phyloP scores from a whole-genome alignment of 2,797 vertebrate species.

The Triplophysa bombifrons region DNA sequence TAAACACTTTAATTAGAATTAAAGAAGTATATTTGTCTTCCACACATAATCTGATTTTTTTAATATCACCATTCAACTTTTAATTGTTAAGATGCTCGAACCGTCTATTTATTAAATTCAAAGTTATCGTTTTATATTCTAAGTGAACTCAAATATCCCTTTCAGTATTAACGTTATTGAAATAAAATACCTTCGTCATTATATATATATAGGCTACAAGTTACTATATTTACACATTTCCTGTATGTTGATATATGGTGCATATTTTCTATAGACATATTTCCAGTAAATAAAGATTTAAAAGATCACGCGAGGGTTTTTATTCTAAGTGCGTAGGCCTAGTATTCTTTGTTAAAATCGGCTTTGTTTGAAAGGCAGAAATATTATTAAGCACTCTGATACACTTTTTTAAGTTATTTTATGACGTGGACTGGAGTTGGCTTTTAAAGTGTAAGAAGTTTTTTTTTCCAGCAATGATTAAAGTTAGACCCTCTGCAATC shows the following conservation, averaged over 20 bases:
- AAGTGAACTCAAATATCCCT: constrained; percentile 53
- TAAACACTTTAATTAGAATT: constrained; percentile 76
- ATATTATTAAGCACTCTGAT: constrained; percentile 43
- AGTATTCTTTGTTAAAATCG: constrained; percentile 42
- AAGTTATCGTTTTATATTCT: constrained; percentile 44
- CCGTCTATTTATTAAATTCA: constrained; percentile 59
- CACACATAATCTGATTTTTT: constrained; percentile 66
- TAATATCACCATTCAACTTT: constrained; percentile 52
- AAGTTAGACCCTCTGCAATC: constrained; percentile 89
- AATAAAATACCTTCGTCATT: constrained; percentile 60
- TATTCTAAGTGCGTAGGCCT: constrained; percentile 32
- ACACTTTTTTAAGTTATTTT: constrained; percentile 45
- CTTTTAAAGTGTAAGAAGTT: constrained; percentile 63
- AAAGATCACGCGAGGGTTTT: constrained; percentile 45
- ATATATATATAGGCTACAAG: constrained; percentile 62
- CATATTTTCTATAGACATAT: constrained; percentile 64
- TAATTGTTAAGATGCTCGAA: constrained; percentile 26
- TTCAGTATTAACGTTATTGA: constrained; percentile 48
- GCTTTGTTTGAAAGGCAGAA: constrained; percentile 19
- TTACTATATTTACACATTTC: constrained; percentile 59
- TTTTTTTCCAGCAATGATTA: constrained; percentile 82
- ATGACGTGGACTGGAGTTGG: constrained; percentile 53
- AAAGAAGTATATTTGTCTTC: constrained; percentile 64
- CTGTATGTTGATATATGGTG: constrained; percentile 69
- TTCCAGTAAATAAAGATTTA: constrained; percentile 48